Base-by-base conservation (phyloP, 2,113 vertebrate genomes). In the Lethenteron reissneri region DNA sequence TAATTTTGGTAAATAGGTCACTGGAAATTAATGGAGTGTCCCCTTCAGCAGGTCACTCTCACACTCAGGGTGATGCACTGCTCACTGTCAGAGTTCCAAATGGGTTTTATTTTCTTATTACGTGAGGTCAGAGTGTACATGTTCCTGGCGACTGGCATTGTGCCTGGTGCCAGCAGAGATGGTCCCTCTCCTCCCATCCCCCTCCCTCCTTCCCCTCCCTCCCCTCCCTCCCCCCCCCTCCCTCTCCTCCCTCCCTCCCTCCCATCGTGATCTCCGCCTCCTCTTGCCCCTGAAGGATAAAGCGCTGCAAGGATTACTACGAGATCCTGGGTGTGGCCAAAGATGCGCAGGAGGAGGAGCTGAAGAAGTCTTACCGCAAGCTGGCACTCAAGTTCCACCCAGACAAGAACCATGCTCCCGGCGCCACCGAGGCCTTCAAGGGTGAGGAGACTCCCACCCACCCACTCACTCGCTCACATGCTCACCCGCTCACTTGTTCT, bases 341-440 rank as follows among this genome's bases (percentile, higher is more conserved):
- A 81, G 90, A 96, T 75, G 88, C 91, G 57, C 81, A 78, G 73
- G 94, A 95, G 56, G 92, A 97, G 72, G 94, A 99, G 76, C 82
- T 99, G 59, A 99, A 97, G 82, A 97, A 88, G 76, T 87, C 92
- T 71, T 99, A 99, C 77, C 85, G 90, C 78, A 96, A 92, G 79
- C 85, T 97, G 74, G 94, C 94, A 12, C 83, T 97, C 76, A 96
- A 90, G 82, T 97, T 92, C 78, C 94, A 99, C 77, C 94, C 94
- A 9, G 94, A 99, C 79, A 99, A 99, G 81, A 99, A 99, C 73
- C 90, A 86, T 2, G 87, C 89, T 58, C 90, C n/a, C 3, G 94
- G 91, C 83, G 94, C 94, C 73, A 97, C 94, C 17, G 94, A 97
- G 73, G 94, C 92, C 78, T 99, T 99, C 81, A 99, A 99, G 86